These are phyloP conservation scores for Oreotrochilus melanogaster DNA, from an alignment of 2,113 vertebrate genomes.

Conservation along the genomic window DNA sequence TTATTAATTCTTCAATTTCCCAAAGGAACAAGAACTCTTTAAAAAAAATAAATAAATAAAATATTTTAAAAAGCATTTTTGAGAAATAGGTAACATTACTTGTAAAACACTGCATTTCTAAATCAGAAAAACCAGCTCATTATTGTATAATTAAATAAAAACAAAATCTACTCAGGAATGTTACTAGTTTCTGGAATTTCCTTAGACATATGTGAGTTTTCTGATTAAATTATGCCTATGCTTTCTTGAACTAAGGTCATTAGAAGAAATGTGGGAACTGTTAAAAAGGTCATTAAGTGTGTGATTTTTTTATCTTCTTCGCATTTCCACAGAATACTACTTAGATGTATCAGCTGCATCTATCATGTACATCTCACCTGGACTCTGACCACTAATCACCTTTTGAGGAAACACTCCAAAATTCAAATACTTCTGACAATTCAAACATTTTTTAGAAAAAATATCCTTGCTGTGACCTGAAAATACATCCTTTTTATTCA, in stretches of 20 bases:
- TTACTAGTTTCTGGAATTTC: not conserved
- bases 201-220: not conserved
- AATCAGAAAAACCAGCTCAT: not conserved
- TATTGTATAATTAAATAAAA: not conserved
- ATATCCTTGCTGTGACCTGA: not conserved
- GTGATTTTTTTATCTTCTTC: not conserved
- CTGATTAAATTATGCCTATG: rapidly evolving
- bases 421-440: not conserved
- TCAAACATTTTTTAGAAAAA: not conserved
- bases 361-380: not conserved
- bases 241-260: not conserved
- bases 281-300: not conserved
- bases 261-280: not conserved
- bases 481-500: not conserved
- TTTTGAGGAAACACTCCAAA: not conserved
- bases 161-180: not conserved
- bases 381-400: not conserved
- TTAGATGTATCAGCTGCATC: not conserved
- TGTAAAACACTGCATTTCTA: not conserved
- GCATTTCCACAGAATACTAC: not conserved
- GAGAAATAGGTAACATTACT: not conserved
- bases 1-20: not conserved
- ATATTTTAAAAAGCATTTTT: not conserved
- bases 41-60: too few relatives aligned
- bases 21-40: not conserved